Evolutionary conservation across 2,113 vertebrate species (phyloP).

Genomic region (Heterochromis multidens): DNA sequence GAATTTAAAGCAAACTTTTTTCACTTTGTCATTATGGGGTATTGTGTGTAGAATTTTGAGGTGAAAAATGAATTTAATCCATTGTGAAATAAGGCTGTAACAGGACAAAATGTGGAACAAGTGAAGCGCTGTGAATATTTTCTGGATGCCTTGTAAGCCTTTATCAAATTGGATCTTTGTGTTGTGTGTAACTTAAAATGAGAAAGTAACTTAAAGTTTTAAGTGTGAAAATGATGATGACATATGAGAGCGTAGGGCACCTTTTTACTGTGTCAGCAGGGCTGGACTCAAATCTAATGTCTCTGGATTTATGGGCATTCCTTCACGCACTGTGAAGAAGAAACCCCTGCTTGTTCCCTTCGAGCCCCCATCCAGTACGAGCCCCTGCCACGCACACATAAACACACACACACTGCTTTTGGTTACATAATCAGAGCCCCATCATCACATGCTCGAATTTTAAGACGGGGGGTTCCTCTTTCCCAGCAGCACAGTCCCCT

Average conservation of each 20-base stretch:
- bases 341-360: conserved; percentile 42
- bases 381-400: background rate
- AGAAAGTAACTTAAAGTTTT: background rate
- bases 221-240: conserved; percentile 4
- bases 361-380: background rate
- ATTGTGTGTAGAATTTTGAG: no score
- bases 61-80: no score
- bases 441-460: conserved; percentile 51
- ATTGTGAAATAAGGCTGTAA: no score
- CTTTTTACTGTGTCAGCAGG: conserved; percentile 34
- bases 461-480: conserved; percentile 36
- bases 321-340: conserved; percentile 42
- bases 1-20: no score
- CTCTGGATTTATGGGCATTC: conserved; percentile 57
- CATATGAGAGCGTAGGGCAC: background rate
- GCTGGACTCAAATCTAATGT: conserved; percentile 13
- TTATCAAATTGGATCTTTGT: background rate
- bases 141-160: no score
- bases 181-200: background rate
- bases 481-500: conserved; percentile 18
- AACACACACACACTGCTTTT: background rate
- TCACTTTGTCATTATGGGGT: no score
- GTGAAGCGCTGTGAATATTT: no score
- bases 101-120: no score
- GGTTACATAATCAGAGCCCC: conserved; percentile 55